Conservation (phyloP, 2,113 vertebrate species). For the Puma concolor region DNA sequence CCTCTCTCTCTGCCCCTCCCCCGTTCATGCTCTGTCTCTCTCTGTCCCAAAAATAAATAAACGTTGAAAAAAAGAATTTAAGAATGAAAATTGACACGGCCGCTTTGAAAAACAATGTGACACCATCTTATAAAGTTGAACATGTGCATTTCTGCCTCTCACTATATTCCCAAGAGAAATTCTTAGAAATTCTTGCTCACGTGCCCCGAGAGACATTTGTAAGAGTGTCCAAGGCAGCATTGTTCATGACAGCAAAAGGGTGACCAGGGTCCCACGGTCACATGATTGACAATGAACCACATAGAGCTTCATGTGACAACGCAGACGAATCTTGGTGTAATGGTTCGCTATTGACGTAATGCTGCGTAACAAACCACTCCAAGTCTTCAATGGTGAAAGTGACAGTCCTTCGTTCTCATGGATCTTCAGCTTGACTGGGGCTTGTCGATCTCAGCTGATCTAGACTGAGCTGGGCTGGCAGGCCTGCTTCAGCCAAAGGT, state of each 20-base stretch:
- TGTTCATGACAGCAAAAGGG: neutral
- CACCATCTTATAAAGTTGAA: neutral
- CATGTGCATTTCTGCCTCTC: neutral
- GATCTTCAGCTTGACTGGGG: neutral
- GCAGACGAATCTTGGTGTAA: neutral
- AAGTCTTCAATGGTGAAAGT: neutral
- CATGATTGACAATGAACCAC: neutral
- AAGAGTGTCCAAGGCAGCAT: neutral
- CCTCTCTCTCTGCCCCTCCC: too few relatives aligned
- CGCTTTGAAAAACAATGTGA: neutral
- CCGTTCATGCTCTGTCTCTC: too few relatives aligned
- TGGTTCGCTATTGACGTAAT: too few relatives aligned
- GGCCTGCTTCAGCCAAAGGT: neutral
- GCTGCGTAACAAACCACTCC: neutral
- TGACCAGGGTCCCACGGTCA: neutral
- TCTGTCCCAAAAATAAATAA: too few relatives aligned
- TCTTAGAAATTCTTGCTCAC: neutral
- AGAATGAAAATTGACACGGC: neutral
- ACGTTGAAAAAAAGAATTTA: too few relatives aligned
- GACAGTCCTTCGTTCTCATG: neutral
- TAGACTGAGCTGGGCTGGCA: neutral
- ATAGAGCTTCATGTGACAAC: neutral
- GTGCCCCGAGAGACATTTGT: neutral
- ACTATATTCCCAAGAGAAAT: neutral
- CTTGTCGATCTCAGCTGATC: neutral